These are phyloP conservation scores for Cyrtonyx montezumae DNA, from an alignment of 2,113 vertebrate species.

Conservation along the genomic window DNA sequence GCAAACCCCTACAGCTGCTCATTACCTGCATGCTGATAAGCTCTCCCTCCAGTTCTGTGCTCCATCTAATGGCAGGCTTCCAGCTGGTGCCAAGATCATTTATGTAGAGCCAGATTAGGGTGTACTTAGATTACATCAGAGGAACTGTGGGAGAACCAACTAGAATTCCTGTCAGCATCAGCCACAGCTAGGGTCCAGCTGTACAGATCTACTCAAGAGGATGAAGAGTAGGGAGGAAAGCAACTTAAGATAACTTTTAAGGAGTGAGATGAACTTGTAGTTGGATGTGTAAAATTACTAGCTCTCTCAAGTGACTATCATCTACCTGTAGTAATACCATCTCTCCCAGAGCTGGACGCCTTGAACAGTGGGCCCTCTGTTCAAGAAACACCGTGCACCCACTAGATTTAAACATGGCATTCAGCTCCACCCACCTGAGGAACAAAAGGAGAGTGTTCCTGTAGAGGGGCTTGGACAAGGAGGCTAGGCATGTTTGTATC, in stretches of 20 bases:
- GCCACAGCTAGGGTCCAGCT: not conserved
- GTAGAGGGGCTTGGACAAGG: not conserved
- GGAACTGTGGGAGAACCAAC: not conserved
- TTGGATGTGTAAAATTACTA: not conserved
- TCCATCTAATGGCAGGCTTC: not conserved
- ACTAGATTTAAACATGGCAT: not conserved
- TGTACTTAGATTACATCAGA: not conserved
- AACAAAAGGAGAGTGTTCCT: rapidly evolving
- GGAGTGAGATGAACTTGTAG: not conserved
- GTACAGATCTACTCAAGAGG: not conserved
- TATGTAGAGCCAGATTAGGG: not conserved
- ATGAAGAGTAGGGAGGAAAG: not conserved
- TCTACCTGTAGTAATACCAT: not conserved
- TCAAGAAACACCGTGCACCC: not conserved
- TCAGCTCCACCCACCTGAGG: not conserved
- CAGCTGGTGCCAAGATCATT: not conserved
- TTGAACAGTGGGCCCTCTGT: not conserved
- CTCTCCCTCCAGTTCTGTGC: not conserved
- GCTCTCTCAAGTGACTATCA: not conserved
- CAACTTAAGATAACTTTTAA: not conserved
- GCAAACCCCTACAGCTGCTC: not conserved
- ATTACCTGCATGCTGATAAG: not conserved
- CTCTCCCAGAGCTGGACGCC: not conserved
- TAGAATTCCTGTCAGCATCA: not conserved
- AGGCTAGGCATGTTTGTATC: not conserved